Evolutionary conservation across 2,797 vertebrate species (phyloP), one percentile per base, ranked within the genome.

Genomic region (Sebastes iracundus): DNA sequence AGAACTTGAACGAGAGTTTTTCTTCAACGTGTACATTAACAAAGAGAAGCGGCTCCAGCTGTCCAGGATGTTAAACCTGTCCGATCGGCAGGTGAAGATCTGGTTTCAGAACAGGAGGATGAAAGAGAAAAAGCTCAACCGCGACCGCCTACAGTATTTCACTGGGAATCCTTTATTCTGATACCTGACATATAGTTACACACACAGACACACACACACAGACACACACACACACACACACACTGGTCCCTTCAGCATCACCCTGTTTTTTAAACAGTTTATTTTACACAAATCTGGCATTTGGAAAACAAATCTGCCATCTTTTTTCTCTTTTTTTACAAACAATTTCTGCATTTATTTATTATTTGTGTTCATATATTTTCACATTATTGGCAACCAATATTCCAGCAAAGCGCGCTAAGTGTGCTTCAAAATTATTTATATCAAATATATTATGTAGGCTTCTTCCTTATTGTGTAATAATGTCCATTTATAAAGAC

Each of bases 11-110:
- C 96, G 98, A 90, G 98, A 99, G 94, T 99, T 99, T 97, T 99
- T 99, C 97, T 99, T 99, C 97, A 99, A 99, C 89, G 98, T 99
- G 82, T 99, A 99, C 93, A 99, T 99, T 94, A 99, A 99, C 96
- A 99, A 99, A 95, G 98, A 99, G 92, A 99, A 99, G 94, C 97
- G 98, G 83, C 96, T 99, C 49, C 98, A 99, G 87, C 94, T 99
- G 88, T 99, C 98, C 88, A 95, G 98, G 93, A 98, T 99, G 97
- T 96, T 99, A 88, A 98, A 98, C 88, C 97, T 99, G 83, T 98
- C 98, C 89, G 98, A 99, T 82, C 97, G 98, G 67, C 98, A 99
- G 96, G 98, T 99, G 91, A 99, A 99, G 97, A 99, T 99, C 81
- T 99, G 98, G 98, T 99, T 99, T 94, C 98, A 99, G 88, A 99